These are phyloP conservation scores for Myoxocephalus aenaeus DNA, from an alignment of 2,797 vertebrate species.

Conservation along the genomic window DNA sequence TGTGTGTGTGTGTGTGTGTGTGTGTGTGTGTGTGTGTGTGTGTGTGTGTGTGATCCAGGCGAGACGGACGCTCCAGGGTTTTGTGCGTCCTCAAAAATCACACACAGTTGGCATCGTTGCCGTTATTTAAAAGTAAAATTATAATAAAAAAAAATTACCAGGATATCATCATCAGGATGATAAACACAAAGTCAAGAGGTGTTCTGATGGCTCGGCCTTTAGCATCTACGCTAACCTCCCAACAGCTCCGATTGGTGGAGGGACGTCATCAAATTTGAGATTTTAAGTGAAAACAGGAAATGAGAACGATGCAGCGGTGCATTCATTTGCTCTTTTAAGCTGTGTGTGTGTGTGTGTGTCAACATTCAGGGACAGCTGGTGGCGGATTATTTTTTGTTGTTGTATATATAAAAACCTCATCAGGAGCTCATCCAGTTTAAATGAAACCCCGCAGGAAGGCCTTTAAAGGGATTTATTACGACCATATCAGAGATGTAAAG, in stretches of 20 bases:
- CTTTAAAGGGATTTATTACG: conserved; percentile 14
- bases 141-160: conserved; percentile 12
- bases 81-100: conserved; percentile 37
- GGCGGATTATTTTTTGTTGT: conserved; percentile 55
- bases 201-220: background rate
- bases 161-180: conserved; percentile 12
- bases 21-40: background rate
- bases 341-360: conserved; percentile 11
- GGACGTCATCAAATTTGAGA: background rate
- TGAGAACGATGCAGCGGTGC: background rate
- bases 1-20: conserved; percentile 11
- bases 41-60: background rate
- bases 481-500: background rate
- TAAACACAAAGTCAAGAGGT: conserved; percentile 1
- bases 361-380: conserved; percentile 35
- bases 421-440: conserved; percentile 19
- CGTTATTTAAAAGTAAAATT: background rate
- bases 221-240: background rate
- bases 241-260: background rate
- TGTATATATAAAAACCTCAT: conserved; percentile 45
- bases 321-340: conserved; percentile 9
- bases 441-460: conserved; percentile 10
- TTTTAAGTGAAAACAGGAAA: background rate
- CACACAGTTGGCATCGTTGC: conserved; percentile 26
- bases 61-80: conserved; percentile 10